These are phyloP conservation scores for Coregonus ussuriensis DNA, from an alignment of 2,797 vertebrate genomes.

Conservation along the genomic window DNA sequence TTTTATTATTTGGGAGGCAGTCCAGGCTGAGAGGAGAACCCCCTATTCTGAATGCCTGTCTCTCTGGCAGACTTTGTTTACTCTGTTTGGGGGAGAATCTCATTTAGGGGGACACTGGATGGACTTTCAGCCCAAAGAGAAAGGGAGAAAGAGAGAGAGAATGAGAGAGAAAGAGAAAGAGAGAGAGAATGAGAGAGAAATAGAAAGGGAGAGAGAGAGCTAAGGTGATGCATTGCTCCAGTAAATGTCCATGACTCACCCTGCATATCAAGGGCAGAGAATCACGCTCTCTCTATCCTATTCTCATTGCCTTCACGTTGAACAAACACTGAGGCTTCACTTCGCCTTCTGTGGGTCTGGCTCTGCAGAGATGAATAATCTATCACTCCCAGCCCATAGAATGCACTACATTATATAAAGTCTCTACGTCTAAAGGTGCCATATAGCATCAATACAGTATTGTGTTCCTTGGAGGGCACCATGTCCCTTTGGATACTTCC, in stretches of 20 bases:
- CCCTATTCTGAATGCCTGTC: slow-evolving; percentile 52
- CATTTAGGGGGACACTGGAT: slow-evolving; percentile 67
- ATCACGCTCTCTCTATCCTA: slow-evolving; percentile 30
- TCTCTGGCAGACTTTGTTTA: slow-evolving; percentile 68
- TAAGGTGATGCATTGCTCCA: slow-evolving; percentile 59
- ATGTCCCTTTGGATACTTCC: too few species aligned
- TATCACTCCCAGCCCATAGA: not conserved
- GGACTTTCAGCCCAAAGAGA: slow-evolving; percentile 62
- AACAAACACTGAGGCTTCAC: slow-evolving; percentile 8
- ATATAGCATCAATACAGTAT: not conserved
- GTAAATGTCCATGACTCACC: slow-evolving; percentile 53
- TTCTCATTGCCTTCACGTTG: slow-evolving; percentile 39
- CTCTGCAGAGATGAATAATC: not conserved
- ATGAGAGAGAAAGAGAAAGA: not conserved
- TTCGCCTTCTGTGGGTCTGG: not conserved
- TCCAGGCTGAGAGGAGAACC: slow-evolving; percentile 28
- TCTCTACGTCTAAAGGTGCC: not conserved
- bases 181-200: not conserved
- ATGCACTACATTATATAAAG: not conserved
- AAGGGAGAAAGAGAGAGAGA: not conserved
- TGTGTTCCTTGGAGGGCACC: not conserved
- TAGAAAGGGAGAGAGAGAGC: slow-evolving; percentile 21
- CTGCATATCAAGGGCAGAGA: slow-evolving; percentile 51
- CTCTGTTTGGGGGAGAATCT: slow-evolving; percentile 56
- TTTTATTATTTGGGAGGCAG: slow-evolving; percentile 23